Conservation (phyloP, 2,797 vertebrate species). For the Manis crassicaudata region DNA sequence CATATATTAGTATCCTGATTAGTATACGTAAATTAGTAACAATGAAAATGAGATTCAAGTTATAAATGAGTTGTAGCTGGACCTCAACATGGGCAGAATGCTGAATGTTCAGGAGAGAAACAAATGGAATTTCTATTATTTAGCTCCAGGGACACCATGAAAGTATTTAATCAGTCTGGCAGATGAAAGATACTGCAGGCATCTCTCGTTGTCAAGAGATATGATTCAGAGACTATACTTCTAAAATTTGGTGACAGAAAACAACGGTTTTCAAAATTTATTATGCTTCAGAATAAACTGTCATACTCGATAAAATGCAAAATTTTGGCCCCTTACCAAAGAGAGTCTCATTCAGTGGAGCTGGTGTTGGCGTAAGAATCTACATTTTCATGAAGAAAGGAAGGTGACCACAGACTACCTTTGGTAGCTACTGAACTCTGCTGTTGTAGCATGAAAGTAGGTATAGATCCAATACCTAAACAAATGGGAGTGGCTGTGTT, state of each 20-base stretch:
- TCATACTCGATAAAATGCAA: neutral
- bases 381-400: constrained; percentile 22
- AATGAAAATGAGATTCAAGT: neutral
- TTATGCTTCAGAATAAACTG: constrained; percentile 9
- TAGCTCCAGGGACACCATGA: neutral
- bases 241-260: constrained; percentile 31
- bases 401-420: neutral
- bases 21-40: constrained; percentile 37
- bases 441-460: neutral
- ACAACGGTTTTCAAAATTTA: constrained; percentile 33
- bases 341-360: neutral
- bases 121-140: constrained; percentile 24
- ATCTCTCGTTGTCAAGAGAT: constrained; percentile 17
- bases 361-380: neutral
- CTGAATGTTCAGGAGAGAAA: neutral
- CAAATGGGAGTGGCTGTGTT: neutral
- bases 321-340: neutral
- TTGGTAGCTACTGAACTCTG: neutral
- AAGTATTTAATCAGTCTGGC: neutral
- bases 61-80: constrained; percentile 27
- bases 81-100: neutral
- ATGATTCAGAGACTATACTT: constrained; percentile 46
- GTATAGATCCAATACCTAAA: neutral
- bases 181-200: neutral
- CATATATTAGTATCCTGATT: constrained; percentile 39